These are phyloP conservation scores for Magallana gigas DNA, from an alignment of 1,140 invertebrate species.

Conservation along the genomic window DNA sequence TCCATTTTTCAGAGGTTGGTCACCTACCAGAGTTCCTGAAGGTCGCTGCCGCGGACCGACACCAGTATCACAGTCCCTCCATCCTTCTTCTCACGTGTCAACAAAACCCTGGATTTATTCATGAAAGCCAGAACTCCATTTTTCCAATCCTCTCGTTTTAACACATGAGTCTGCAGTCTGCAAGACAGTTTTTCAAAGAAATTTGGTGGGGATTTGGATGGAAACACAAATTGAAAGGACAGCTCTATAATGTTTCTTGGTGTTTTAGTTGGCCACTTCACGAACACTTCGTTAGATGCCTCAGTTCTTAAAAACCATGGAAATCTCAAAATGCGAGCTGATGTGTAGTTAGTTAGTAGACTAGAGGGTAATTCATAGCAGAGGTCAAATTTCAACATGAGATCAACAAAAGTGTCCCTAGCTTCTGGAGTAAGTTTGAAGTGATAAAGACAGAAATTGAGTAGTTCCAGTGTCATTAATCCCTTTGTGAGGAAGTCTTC, in stretches of 20 bases:
- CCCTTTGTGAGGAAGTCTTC: conserved; percentile 70
- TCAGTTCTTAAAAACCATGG: conserved; percentile 74
- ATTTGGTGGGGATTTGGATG: conserved; percentile 70
- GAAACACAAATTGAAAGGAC: conserved; percentile 66
- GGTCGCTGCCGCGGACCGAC: conserved; percentile 68
- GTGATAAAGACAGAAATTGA: conserved; percentile 70
- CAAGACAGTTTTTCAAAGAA: conserved; percentile 76
- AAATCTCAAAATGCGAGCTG: conserved; percentile 68
- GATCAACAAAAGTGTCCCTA: conserved; percentile 69
- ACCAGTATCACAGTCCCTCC: conserved; percentile 60
- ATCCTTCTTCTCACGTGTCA: conserved; percentile 60
- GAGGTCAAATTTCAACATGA: conserved; percentile 76
- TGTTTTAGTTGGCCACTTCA: conserved; percentile 65
- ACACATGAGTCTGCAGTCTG: conserved; percentile 68
- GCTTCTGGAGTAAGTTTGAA: conserved; percentile 70
- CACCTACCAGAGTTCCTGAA: conserved; percentile 71
- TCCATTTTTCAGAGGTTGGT: too few relatives aligned
- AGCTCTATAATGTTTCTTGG: conserved; percentile 70
- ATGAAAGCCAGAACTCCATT: conserved; percentile 69
- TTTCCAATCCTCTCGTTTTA: conserved; percentile 71
- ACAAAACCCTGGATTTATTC: conserved; percentile 67
- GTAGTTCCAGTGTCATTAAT: conserved; percentile 72
- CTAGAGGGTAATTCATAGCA: conserved; percentile 70
- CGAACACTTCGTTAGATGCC: conserved; percentile 56
- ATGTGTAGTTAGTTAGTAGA: conserved; percentile 60